phyloP scores from a whole-genome alignment of 2,797 vertebrate genomes.

The Anguilla marmorata region DNA sequence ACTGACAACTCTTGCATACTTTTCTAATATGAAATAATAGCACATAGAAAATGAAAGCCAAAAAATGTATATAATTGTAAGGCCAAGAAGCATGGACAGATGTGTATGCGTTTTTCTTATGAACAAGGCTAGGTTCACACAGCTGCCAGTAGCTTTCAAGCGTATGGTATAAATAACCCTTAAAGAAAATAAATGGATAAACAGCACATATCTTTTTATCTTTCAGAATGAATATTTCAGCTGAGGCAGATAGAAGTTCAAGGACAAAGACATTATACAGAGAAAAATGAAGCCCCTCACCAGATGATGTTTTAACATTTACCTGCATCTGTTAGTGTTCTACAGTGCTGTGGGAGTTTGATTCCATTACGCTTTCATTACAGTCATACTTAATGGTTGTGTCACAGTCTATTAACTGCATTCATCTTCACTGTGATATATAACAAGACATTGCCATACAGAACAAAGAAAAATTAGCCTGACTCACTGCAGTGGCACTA shows the following conservation, averaged over 20 bases:
- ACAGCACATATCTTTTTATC: neutral
- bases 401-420: constrained; percentile 81
- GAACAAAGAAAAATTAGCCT: constrained; percentile 76
- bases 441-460: constrained; percentile 66
- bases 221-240: neutral
- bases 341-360: constrained; percentile 70
- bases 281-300: constrained; percentile 44
- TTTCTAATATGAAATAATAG: neutral
- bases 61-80: neutral
- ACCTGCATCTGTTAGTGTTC: constrained; percentile 63
- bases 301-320: constrained; percentile 68
- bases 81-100: neutral
- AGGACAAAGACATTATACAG: constrained; percentile 29
- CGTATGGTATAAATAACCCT: neutral
- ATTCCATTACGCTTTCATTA: constrained; percentile 81
- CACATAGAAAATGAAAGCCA: neutral
- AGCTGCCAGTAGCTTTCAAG: neutral
- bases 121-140: neutral
- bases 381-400: constrained; percentile 79
- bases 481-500: constrained; percentile 57
- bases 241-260: neutral
- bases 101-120: neutral
- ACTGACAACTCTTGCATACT: neutral
- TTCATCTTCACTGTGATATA: constrained; percentile 79
- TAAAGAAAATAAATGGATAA: neutral